phyloP scores from a whole-genome alignment of 2,113 vertebrate species.

The Bothrops jararaca region DNA sequence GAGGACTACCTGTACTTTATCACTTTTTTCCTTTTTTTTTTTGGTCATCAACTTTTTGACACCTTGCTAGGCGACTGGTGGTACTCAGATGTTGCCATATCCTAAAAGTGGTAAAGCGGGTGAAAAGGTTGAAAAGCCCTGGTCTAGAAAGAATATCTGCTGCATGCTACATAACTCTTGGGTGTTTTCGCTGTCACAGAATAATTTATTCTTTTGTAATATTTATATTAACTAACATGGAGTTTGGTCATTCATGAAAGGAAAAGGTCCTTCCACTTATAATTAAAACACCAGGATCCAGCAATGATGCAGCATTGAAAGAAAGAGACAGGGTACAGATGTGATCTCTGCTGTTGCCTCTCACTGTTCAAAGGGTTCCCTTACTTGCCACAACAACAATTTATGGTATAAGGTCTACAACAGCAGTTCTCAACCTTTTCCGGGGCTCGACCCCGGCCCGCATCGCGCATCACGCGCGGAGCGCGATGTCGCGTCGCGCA shows the following conservation, averaged over 20 bases:
- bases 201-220: neutral
- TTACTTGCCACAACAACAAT: neutral
- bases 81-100: no score
- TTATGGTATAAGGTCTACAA: neutral
- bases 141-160: neutral
- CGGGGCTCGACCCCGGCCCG: no score
- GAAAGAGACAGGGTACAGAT: neutral
- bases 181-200: neutral
- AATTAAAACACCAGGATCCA: neutral
- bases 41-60: no score
- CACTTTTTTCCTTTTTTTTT: no score
- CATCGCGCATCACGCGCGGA: no score
- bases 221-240: neutral
- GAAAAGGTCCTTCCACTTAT: neutral
- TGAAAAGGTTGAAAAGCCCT: no score
- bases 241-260: neutral
- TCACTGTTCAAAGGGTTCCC: neutral
- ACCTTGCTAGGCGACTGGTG: no score
- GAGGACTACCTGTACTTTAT: no score
- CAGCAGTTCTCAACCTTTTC: no score
- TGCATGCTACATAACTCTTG: neutral
- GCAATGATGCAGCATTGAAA: neutral
- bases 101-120: no score
- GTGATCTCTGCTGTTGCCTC: neutral
- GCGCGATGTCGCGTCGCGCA: no score